Percentiles rank a stretch among this genome's conserved stretches.
phyloP scores from a whole-genome alignment of 2,113 vertebrate genomes.

The Felis catus region F.catus_Fca126_mat1.0 CM031417.1:49468001-49468500 shows the following conservation, averaged over 20 bases:
- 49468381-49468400: not conserved
- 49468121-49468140: not conserved
- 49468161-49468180: not conserved
- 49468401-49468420: not conserved
- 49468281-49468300: not conserved
- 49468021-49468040: not conserved
- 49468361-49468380: not conserved
- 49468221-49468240: not conserved
- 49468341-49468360: not conserved
- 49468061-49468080: not conserved
- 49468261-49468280: not conserved
- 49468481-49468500: not conserved
- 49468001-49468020: not conserved
- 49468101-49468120: no score
- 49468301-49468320: not conserved
- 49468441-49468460: not conserved
- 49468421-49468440: not conserved
- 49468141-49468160: not conserved
- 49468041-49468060: not conserved
- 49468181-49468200: not conserved
- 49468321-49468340: not conserved
- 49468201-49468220: not conserved
- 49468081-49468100: not conserved
- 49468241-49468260: not conserved
- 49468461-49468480: not conserved